These are phyloP conservation scores for Podarcis cretensis DNA, from an alignment of 2,113 vertebrate genomes.

Conservation along the genomic window DNA sequence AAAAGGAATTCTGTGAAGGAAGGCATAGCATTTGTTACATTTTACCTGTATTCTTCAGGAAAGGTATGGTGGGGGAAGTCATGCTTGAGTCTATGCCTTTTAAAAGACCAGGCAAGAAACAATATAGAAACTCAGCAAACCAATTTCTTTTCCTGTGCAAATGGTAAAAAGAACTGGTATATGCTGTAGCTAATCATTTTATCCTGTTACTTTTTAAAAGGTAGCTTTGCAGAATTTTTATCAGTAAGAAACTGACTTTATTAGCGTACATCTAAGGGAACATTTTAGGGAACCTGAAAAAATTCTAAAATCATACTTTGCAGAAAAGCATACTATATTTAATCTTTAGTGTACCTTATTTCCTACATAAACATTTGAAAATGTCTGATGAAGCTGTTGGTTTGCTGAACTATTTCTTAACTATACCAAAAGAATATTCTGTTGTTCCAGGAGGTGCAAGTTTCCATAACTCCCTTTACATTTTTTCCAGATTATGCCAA, in stretches of 20 bases:
- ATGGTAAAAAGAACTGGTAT: not conserved
- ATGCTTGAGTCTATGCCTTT: not conserved
- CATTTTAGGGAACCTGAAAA: not conserved
- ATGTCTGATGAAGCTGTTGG: not conserved
- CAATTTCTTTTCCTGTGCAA: not conserved
- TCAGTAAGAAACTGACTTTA: not conserved
- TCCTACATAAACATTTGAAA: constrained; percentile 6
- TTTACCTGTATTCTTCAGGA: not conserved
- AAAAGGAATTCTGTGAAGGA: not conserved
- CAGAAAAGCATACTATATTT: not conserved
- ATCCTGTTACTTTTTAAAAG: not conserved
- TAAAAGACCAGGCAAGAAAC: not conserved
- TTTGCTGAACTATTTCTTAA: not conserved
- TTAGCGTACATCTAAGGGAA: not conserved
- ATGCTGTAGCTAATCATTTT: not conserved
- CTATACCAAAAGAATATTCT: constrained; percentile 21
- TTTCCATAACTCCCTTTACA: constrained; percentile 12
- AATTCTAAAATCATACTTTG: not conserved
- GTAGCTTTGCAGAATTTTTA: not conserved
- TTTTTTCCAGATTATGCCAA: constrained; percentile 86
- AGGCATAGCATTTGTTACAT: not conserved
- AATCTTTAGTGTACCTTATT: not conserved
- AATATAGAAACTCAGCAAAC: not conserved
- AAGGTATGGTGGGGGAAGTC: too few species aligned
- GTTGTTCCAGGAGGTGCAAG: not conserved